Base-by-base conservation (phyloP, 2,888 invertebrate species). In the Hanleya hanleyi region DNA sequence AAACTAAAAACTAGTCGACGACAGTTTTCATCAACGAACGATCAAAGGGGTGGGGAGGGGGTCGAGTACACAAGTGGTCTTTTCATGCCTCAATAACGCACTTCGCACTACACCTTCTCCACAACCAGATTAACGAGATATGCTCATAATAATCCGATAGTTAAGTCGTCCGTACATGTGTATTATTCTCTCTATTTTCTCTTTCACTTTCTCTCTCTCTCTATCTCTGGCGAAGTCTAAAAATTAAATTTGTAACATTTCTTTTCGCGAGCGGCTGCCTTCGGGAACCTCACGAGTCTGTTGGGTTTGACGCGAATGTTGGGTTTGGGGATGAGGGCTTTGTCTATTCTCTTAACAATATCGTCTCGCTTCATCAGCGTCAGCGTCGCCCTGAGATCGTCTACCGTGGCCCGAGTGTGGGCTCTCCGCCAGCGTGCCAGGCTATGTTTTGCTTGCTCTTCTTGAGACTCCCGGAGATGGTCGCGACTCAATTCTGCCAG, bases 351-450 rank as follows among this genome's bases (percentile, higher is more conserved):
- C 9, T 86, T 83, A 18, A 83, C 73, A n/a, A 87, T 80, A 74
- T 87, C 86, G 73, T 80, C 81, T 38, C 85, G 75, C 66, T 76
- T 76, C 51, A 86, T 81, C 6, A 74, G 70, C 38, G 74, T 67
- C 57, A 87, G 77, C 6, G 83, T 81, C 26, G 77, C 75, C 69
- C 81, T 84, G 18, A 88, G 75, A 62, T 84, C 84, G 33, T 84
- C 83, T 26, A 84, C 50, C 36, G 81, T 83, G 4, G 87, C 86
- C 32, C 86, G 77, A 0, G 82, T 87, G 73, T 88, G 86, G 77
- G 86, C 77, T 36, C 88, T 79, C 22, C 87, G 77, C 88, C 88
- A 88, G 22, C 81, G 77, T 61, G 76, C 74, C n/a, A 88, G 73
- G 35, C 77, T 76, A 47, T 83, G 79, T 18, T 73, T 68, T 0